Evolutionary conservation across 2,888 invertebrate species (phyloP).

Genomic region (Drosophila macrospina): DNA sequence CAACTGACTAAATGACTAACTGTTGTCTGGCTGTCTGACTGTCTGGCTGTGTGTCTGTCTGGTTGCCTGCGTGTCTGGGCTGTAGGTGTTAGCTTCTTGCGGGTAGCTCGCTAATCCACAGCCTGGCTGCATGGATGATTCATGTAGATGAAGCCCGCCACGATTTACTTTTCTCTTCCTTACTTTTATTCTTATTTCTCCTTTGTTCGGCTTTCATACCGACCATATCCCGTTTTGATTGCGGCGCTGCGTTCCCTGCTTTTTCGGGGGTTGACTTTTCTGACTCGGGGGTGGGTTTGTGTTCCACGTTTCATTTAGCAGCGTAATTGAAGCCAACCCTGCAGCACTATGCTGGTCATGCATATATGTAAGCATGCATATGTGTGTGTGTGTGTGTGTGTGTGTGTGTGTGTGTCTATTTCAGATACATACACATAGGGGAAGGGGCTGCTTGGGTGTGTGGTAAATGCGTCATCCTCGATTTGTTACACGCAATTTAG

Average conservation of each 20-base stretch:
- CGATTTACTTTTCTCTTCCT: slow-evolving; percentile 52
- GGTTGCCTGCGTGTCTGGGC: slow-evolving; percentile 3
- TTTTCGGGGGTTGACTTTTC: slow-evolving; percentile 72
- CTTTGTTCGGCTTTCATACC: not conserved
- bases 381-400: slow-evolving; percentile 5
- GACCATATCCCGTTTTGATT: slow-evolving; percentile 66
- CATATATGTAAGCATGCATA: slow-evolving; percentile 11
- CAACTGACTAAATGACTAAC: slow-evolving; percentile 40
- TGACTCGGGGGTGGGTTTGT: slow-evolving; percentile 69
- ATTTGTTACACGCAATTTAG: slow-evolving; percentile 74
- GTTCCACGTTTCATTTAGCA: slow-evolving; percentile 45
- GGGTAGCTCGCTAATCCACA: slow-evolving; percentile 13
- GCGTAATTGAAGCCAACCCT: slow-evolving; percentile 74
- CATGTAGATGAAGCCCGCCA: slow-evolving; percentile 29
- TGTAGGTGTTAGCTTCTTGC: slow-evolving; percentile 27
- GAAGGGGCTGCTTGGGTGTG: slow-evolving; percentile 8
- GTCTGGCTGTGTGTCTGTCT: not conserved
- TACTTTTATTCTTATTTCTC: not conserved
- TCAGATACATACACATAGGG: slow-evolving; percentile 18
- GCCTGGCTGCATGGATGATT: slow-evolving; percentile 45
- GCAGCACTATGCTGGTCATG: slow-evolving; percentile 17
- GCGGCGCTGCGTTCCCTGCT: slow-evolving; percentile 40
- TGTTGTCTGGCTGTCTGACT: slow-evolving; percentile 13
- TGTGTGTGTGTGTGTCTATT: slow-evolving; percentile 6
- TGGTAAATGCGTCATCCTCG: slow-evolving; percentile 74